Base-by-base conservation (phyloP, 2,113 vertebrate species). In the Petaurus breviceps region DNA sequence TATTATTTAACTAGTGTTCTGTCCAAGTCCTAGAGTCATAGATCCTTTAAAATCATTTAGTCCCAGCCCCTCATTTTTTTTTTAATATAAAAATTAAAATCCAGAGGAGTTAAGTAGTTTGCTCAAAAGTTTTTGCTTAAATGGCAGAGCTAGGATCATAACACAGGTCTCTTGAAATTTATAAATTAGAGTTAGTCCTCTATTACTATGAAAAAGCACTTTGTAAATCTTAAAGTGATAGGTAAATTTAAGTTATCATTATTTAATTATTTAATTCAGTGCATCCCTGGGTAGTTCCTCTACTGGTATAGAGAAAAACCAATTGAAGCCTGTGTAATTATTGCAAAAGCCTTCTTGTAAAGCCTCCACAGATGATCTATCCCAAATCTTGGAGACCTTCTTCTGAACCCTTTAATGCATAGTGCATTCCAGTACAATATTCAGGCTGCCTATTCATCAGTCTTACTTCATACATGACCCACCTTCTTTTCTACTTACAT, bases 1-100 rank as follows among this genome's bases (percentile, higher is more conserved):
- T 93, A 53, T 8, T 93, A 93, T 57, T 94, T 95, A 4, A 50
- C 8, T 94, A 46, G 28, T n/a, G 54, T 51, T 95, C 10, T 90
- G 93, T 16, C 61, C 47, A 28, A 89, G 28, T 3, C 31, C 57
- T 37, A 10, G 12, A 68, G 28, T 31, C 57, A 37, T 3, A 68
- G 10, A 68, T 37, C 12, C 10, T 68, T 68, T 28, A 68, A 37
- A 68, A 68, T 31, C 11, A 37, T 68, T 31, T 14, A 31, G 68
- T 84, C 16, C 68, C 19, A 43, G 31, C 5, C 14, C n/a, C 16
- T 43, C 68, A 22, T 84, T 84, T 22, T 84, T 84, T 77, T 37
- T 68, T 68, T 14, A 31, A 77, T 77, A n/a, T 16, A 84, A 43
- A n/a, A 43, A 43, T 43, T 84, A 6, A 84, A 84, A 19, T n/a